These are phyloP conservation scores for Nemapogon koenigi DNA, from an alignment of 2,888 invertebrate genomes.

Conservation along the genomic window DNA sequence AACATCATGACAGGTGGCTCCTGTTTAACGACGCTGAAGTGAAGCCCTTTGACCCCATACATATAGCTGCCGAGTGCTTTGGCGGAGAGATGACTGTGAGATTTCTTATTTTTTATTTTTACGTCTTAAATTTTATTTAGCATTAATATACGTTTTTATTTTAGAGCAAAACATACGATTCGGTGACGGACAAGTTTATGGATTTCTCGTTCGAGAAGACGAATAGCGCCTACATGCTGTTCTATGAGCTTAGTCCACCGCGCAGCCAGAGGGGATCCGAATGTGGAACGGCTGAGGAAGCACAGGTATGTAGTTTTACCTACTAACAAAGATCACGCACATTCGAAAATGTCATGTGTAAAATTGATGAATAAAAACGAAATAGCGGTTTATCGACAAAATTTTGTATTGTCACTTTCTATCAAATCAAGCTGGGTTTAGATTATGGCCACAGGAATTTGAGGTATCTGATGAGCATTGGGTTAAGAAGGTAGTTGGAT, in stretches of 20 bases:
- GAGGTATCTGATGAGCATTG: no score
- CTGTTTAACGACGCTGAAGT: slow-evolving; percentile 93
- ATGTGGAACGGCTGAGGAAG: slow-evolving; percentile 39
- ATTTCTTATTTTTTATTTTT: slow-evolving; percentile 8
- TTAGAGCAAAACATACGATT: slow-evolving; percentile 95
- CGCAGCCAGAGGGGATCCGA: slow-evolving; percentile 43
- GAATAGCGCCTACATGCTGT: slow-evolving; percentile 96
- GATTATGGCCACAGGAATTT: no score
- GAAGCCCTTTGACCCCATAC: slow-evolving; percentile 93
- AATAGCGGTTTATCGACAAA: no score
- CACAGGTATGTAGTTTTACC: slow-evolving; percentile 42
- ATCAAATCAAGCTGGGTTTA: no score
- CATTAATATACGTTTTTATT: slow-evolving; percentile 15
- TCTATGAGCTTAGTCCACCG: slow-evolving; percentile 84
- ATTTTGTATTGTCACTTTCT: no score
- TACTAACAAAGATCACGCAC: no score
- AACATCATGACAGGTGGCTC: slow-evolving; percentile 87
- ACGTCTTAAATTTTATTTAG: no score
- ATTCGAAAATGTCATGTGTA: no score
- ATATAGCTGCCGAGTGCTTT: slow-evolving; percentile 94
- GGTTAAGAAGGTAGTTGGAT: no score
- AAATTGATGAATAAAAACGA: no score
- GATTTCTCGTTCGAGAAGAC: slow-evolving; percentile 98
- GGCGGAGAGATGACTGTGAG: slow-evolving; percentile 95
- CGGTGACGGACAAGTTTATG: slow-evolving; percentile 96